Evolutionary conservation across 2,888 invertebrate genomes (phyloP).

Genomic region (Teleiodes luculella): DNA sequence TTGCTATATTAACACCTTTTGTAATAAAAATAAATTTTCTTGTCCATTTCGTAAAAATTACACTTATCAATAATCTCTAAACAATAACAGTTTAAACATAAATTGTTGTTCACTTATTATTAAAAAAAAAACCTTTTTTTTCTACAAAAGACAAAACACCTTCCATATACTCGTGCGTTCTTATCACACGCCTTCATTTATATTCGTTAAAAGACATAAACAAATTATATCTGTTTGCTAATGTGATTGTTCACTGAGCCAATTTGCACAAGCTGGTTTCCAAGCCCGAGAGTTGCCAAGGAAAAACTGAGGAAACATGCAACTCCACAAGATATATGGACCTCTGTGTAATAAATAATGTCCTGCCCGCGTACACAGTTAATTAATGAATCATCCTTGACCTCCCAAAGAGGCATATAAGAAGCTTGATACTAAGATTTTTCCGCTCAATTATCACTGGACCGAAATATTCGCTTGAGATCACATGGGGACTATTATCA

Average conservation of each 20-base stretch:
- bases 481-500: neutral
- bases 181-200: no score
- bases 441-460: conserved; percentile 10
- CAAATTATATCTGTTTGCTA: neutral
- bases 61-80: no score
- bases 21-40: no score
- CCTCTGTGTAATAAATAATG: conserved; percentile 8
- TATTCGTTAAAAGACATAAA: neutral
- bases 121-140: no score
- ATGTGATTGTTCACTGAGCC: neutral
- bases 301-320: conserved; percentile 9
- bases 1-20: no score
- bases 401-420: neutral
- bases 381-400: conserved; percentile 12
- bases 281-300: conserved; percentile 2
- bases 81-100: no score
- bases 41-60: no score
- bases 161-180: no score
- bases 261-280: neutral
- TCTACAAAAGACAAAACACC: no score
- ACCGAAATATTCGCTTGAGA: neutral
- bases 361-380: neutral
- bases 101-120: no score
- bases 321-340: conserved; percentile 10
- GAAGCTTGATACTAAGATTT: conserved; percentile 7